Evolutionary conservation across 2,797 vertebrate species (phyloP).

Genomic region (Urophycis tenuis): DNA sequence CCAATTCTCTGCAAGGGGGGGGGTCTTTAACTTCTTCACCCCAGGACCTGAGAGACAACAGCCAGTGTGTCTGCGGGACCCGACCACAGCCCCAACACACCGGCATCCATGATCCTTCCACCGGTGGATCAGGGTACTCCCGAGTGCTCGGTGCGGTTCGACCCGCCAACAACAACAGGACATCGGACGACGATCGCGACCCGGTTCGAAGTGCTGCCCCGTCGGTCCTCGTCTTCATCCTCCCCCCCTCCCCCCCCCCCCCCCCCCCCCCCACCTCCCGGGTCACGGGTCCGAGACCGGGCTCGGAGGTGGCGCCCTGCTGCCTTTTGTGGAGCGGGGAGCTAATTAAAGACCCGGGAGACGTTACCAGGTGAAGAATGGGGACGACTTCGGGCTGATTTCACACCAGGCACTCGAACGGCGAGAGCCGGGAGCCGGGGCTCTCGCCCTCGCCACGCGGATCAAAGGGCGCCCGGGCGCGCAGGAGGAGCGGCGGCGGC

Average conservation of each 20-base stretch:
- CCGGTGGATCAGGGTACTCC: no score
- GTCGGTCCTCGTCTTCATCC: slow-evolving; percentile 75
- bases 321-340: slow-evolving; percentile 98
- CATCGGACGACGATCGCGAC: not conserved
- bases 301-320: slow-evolving; percentile 86
- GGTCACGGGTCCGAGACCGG: slow-evolving; percentile 91
- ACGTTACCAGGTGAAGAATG: slow-evolving; percentile 93
- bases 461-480: slow-evolving; percentile 97
- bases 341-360: slow-evolving; percentile 99
- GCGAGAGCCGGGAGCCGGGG: slow-evolving; percentile 86
- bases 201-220: slow-evolving; percentile 34
- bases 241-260: slow-evolving; percentile 58
- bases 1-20: no score
- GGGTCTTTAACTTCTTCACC: no score
- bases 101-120: no score
- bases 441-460: slow-evolving; percentile 93
- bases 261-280: no score
- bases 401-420: slow-evolving; percentile 98
- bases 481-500: slow-evolving; percentile 90
- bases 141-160: not conserved
- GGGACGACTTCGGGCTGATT: slow-evolving; percentile 99
- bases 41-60: not conserved
- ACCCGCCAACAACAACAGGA: no score
- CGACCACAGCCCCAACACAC: not conserved
- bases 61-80: not conserved